These are phyloP conservation scores for Netelia inedita DNA, from an alignment of 2,888 invertebrate species.

Conservation along the genomic window DNA sequence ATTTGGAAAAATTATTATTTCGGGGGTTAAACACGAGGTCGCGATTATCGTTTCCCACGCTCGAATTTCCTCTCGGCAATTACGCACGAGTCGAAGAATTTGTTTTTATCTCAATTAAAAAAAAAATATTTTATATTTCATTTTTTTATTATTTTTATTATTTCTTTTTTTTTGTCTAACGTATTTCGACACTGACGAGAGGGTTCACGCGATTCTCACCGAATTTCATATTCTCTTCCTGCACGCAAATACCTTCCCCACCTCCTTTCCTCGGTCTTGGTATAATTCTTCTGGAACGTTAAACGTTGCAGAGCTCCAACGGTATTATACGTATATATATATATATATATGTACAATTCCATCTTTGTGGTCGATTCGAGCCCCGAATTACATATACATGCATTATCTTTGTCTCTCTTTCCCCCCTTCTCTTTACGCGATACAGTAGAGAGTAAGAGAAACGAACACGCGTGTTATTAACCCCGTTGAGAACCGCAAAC, in stretches of 20 bases:
- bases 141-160: not conserved
- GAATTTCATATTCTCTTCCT: not conserved
- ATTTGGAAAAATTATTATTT: too few relatives aligned
- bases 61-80: conserved; percentile 25
- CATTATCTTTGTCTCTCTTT: not conserved
- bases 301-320: conserved; percentile 25
- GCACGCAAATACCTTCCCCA: not conserved
- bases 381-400: conserved; percentile 10
- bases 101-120: not conserved
- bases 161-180: too few relatives aligned
- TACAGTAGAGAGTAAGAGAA: conserved; percentile 3
- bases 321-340: conserved; percentile 5
- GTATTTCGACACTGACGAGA: not conserved
- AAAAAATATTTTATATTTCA: not conserved
- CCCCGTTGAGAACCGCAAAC: conserved; percentile 47
- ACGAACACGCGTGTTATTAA: conserved; percentile 60
- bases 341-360: conserved; percentile 3
- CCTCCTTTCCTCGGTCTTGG: not conserved
- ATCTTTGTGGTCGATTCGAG: conserved; percentile 21
- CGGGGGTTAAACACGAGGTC: not conserved
- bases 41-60: conserved; percentile 37
- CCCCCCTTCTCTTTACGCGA: not conserved
- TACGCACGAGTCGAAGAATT: conserved; percentile 2
- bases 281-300: conserved; percentile 28
- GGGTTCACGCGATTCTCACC: conserved; percentile 37